Base-by-base conservation (phyloP, 2,888 invertebrate genomes). In the Cosmia pyralina region DNA sequence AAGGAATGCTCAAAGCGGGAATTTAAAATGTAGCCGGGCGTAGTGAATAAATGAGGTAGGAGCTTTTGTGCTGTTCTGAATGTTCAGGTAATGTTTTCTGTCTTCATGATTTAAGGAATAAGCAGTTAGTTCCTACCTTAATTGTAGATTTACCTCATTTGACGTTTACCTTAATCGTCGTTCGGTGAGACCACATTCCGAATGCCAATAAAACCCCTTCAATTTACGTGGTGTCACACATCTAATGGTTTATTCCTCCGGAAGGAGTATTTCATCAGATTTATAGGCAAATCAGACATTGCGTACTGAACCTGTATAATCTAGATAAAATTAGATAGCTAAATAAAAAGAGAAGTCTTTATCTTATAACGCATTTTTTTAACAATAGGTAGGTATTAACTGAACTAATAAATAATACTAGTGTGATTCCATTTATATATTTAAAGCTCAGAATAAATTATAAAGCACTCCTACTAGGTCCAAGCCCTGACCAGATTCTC, bases 11-110 rank as follows among this genome's bases (percentile, higher is more conserved):
- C 63, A 55, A 71, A 80, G 71, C 71, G 53, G 66, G 81, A 69
- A 81, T 76, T 84, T 72, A 70, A 82, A 81, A 82, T 66, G 82
- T 70, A 69, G 59, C 63, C 17, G 50, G 65, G 11, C 62, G 58
- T 46, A 28, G 66, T 53, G 53, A 69, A 53, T 75, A 73, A 67
- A 62, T 79, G 55, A 67, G 63, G 50, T 69, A 53, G 22, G 22
- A 41, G 58, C 58, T 62, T 66, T 79, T 74, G 67, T 74, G 22
- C 41, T 50, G 48, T 28, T 48, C 44, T 10, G 28, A 72, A 72
- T 41, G 57, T 65, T n/a, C 46, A 63, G n/a, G 13, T 50, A 44
- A 44, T 53, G 10, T 50, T 68, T 63, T 48, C 19, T 46, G 17
- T 46, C 22, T 13, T 34, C 15, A 19, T 50, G 28, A 19, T 64